Evolutionary conservation across 1,140 invertebrate species (phyloP), one percentile per base, ranked within the genome.

Genomic region (Piezodorus guildinii): DNA sequence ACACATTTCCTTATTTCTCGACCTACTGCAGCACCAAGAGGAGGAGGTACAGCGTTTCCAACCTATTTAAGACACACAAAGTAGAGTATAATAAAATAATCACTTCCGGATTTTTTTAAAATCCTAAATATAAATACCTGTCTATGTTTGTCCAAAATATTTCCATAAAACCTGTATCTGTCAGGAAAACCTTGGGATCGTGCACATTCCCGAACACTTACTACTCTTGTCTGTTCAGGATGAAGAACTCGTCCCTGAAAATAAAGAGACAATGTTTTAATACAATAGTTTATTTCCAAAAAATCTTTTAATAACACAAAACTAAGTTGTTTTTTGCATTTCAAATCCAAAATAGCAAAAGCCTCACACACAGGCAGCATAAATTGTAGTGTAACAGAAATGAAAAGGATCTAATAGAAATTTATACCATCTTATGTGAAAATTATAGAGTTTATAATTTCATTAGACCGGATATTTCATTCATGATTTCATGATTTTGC

Each of bases 31-130:
- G 77, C 76, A 49, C 84, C 87, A 67, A 93, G 76, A 2, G 88
- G 88, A 3, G 90, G 90, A 10, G 91, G 90, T 0, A 94, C 90
- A 17, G 90, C 90, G 75, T 93, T 94, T 16, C 91, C 91, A 72
- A 87, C 81, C 78, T 77, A 72, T 39, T 72, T 64, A 67, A 14
- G 17, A 49, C 1, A 65, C 61, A 25, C 49, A 62, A 68, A 30
- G 39, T 10, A n/a, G 17, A 54, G 63, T 21, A 58, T 58, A 27
- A 58, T n/a, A 30, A 25, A 16, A 34, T 4, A 43, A 60, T 34
- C 9, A 39, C 5, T 17, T 60, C 0, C 16, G 27, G 10, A 60
- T 14, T 17, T n/a, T 17, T 23, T 2, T 12, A 34, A 2, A 25
- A 62, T 12, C 4, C n/a, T n/a, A n/a, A 51, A 46, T 8, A 49